Percentiles rank a stretch among this genome's conserved stretches.
Conservation (phyloP, 2,888 invertebrate genomes). For the Chromoteleia sp. region DNA sequence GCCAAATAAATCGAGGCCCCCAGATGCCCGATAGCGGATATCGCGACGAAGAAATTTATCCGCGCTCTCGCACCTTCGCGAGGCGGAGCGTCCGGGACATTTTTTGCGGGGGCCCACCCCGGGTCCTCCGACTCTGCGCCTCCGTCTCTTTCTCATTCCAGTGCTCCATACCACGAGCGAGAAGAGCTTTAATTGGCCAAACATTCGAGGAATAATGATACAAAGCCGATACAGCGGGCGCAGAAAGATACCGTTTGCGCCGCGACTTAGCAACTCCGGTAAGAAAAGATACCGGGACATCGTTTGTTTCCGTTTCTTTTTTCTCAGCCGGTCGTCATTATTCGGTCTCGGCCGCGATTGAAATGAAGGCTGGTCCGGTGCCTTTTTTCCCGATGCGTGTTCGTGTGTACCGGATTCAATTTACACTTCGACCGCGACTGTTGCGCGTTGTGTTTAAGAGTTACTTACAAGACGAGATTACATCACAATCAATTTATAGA, state of each 20-base stretch:
- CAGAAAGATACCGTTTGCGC: conserved; percentile 41
- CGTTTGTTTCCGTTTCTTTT: conserved; percentile 46
- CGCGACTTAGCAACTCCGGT: conserved; percentile 38
- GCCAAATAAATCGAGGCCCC: conserved; percentile 72
- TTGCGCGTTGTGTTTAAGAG: conserved; percentile 50
- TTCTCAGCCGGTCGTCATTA: conserved; percentile 33
- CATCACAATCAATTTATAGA: conserved; percentile 37
- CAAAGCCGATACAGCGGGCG: conserved; percentile 59
- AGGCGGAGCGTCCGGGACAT: conserved; percentile 21
- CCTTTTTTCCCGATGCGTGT: conserved; percentile 36
- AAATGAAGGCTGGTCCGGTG: conserved; percentile 33
- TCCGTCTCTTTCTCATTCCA: conserved; percentile 55
- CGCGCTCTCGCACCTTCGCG: conserved; percentile 66
- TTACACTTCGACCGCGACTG: conserved; percentile 43
- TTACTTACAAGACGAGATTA: conserved; percentile 49
- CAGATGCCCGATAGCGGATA: conserved; percentile 73
- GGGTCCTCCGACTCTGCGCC: not conserved
- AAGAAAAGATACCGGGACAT: conserved; percentile 36
- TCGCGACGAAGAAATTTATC: conserved; percentile 69
- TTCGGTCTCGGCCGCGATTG: conserved; percentile 16
- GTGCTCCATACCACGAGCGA: conserved; percentile 38
- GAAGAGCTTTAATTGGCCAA: conserved; percentile 74
- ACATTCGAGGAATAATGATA: conserved; percentile 74
- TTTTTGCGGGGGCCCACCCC: conserved; percentile 34
- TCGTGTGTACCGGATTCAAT: conserved; percentile 49